Percentiles rank a stretch among this genome's conserved stretches.
These are phyloP conservation scores for Noctua comes DNA, from an alignment of 2,888 invertebrate genomes.

Conservation along the genomic window DNA sequence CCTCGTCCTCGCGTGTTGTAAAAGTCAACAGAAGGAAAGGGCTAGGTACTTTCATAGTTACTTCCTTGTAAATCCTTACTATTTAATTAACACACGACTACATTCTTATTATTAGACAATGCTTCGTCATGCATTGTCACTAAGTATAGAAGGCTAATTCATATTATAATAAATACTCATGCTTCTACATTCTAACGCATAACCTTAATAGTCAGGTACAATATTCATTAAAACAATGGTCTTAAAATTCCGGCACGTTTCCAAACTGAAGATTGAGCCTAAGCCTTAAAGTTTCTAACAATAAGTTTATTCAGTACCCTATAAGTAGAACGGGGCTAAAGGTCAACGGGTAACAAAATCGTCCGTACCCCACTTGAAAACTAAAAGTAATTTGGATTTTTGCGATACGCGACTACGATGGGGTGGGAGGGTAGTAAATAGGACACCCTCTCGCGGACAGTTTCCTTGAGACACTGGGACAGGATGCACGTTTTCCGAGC, in stretches of 20 bases:
- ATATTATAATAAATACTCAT: background rate
- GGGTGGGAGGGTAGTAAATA: constrained; percentile 57
- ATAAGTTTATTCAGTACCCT: constrained; percentile 62
- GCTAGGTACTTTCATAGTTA: background rate
- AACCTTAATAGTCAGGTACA: background rate
- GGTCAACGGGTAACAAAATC: constrained; percentile 60
- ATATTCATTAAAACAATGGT: constrained; percentile 40
- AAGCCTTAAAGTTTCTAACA: constrained; percentile 59
- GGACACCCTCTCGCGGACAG: constrained; percentile 49
- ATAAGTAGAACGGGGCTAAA: constrained; percentile 57
- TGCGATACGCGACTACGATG: constrained; percentile 56
- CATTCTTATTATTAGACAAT: background rate
- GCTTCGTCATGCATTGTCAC: background rate
- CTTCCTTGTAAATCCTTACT: background rate
- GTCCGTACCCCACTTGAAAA: constrained; percentile 61
- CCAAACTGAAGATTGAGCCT: constrained; percentile 47
- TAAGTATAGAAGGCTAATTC: background rate
- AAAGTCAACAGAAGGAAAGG: constrained; percentile 7
- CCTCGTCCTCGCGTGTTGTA: background rate
- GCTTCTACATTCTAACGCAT: background rate
- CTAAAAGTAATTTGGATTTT: constrained; percentile 68
- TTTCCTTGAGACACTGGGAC: constrained; percentile 43
- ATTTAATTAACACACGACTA: background rate
- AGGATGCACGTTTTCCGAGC: constrained; percentile 44
- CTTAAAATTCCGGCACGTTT: constrained; percentile 54